Percentiles rank a stretch among this genome's conserved stretches.
Evolutionary conservation across 2,113 vertebrate genomes (phyloP).

Genomic region (Potamarius usumacintae): DNA sequence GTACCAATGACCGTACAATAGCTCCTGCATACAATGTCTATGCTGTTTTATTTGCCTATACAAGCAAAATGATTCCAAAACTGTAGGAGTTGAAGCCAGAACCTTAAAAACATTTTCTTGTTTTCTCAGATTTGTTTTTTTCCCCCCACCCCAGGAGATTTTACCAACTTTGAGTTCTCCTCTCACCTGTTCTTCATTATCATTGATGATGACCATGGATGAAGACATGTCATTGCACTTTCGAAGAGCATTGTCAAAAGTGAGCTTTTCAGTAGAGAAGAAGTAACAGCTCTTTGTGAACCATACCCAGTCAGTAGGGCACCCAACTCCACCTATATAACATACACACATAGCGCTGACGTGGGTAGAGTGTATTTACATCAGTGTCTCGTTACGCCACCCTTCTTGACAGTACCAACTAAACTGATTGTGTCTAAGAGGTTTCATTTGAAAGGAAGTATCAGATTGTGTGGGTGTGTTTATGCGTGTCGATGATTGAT

Average conservation of each 20-base stretch:
- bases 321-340: slow-evolving; percentile 70
- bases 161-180: background rate
- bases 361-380: slow-evolving; percentile 11
- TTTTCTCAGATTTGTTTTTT: background rate
- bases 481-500: background rate
- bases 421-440: background rate
- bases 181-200: slow-evolving; percentile 86
- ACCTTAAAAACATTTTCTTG: background rate
- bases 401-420: background rate
- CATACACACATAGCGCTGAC: background rate
- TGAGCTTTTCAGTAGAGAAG: slow-evolving; percentile 81
- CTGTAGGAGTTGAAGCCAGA: background rate
- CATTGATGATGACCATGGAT: slow-evolving; percentile 81
- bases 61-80: background rate
- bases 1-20: background rate
- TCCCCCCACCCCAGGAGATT: background rate
- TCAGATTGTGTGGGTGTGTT: slow-evolving; percentile 4
- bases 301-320: slow-evolving; percentile 81
- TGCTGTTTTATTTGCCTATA: too few relatives aligned
- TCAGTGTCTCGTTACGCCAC: background rate
- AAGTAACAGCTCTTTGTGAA: slow-evolving; percentile 89
- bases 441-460: background rate
- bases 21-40: background rate
- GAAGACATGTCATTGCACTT: slow-evolving; percentile 78
- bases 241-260: slow-evolving; percentile 82